phyloP scores from a whole-genome alignment of 2,888 invertebrate genomes.

The Galerucella nymphaeae region DNA sequence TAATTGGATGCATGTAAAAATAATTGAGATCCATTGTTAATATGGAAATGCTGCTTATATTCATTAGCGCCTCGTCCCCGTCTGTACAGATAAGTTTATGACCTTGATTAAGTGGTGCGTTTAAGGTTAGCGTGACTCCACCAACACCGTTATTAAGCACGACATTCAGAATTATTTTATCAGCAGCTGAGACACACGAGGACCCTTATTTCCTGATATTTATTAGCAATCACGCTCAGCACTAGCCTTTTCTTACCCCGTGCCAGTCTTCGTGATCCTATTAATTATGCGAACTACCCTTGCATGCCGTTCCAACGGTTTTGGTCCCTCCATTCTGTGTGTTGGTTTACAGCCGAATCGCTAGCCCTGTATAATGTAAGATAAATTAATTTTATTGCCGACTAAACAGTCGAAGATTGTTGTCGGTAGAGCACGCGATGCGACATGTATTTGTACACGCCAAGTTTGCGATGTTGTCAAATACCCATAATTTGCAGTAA shows the following conservation, averaged over 20 bases:
- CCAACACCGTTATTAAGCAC: slow-evolving; percentile 64
- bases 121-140: slow-evolving; percentile 61
- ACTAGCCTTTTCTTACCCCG: slow-evolving; percentile 64
- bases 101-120: slow-evolving; percentile 61
- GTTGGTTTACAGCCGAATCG: slow-evolving; percentile 62
- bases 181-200: slow-evolving; percentile 64
- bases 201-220: slow-evolving; percentile 67
- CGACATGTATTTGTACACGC: slow-evolving; percentile 57
- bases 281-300: slow-evolving; percentile 64
- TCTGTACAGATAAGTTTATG: slow-evolving; percentile 45
- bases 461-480: slow-evolving; percentile 32
- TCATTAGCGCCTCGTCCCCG: slow-evolving; percentile 14
- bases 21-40: background rate
- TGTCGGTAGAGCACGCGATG: slow-evolving; percentile 64
- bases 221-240: slow-evolving; percentile 65
- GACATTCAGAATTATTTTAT: slow-evolving; percentile 67
- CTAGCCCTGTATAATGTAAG: slow-evolving; percentile 60
- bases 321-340: slow-evolving; percentile 56
- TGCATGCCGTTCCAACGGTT: slow-evolving; percentile 59
- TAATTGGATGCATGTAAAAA: background rate
- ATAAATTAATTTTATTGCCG: slow-evolving; percentile 67
- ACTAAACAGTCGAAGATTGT: slow-evolving; percentile 66
- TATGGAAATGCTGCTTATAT: background rate
- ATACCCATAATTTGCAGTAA: slow-evolving; percentile 30
- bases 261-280: slow-evolving; percentile 64